Evolutionary conservation across 1,140 invertebrate genomes (phyloP).

Genomic region (Zophobas morio): DNA sequence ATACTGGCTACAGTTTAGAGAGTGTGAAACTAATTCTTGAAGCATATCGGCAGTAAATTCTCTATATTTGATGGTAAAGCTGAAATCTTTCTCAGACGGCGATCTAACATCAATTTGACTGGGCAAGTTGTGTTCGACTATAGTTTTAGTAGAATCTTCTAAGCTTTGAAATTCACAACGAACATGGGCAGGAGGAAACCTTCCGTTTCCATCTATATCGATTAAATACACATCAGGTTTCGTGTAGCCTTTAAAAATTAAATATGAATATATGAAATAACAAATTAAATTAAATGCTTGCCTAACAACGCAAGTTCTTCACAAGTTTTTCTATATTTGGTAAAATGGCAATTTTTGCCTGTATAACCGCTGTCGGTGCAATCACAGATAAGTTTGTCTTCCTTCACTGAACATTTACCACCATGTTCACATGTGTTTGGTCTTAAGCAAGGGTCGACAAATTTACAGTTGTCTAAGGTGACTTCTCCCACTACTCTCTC

Average conservation of each 20-base stretch:
- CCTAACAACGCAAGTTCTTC: slow-evolving; percentile 90
- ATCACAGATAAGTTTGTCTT: slow-evolving; percentile 89
- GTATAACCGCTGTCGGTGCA: slow-evolving; percentile 90
- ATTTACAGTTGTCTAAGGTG: slow-evolving; percentile 91
- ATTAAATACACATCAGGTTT: slow-evolving; percentile 91
- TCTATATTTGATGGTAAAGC: slow-evolving; percentile 87
- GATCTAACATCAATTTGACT: slow-evolving; percentile 90
- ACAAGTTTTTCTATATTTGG: slow-evolving; percentile 90
- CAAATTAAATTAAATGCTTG: slow-evolving; percentile 18
- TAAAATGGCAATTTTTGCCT: slow-evolving; percentile 95
- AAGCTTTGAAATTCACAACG: slow-evolving; percentile 91
- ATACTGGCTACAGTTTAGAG: slow-evolving; percentile 90
- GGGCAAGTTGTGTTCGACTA: slow-evolving; percentile 93
- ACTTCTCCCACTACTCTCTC: slow-evolving; percentile 88
- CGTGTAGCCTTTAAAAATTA: slow-evolving; percentile 74
- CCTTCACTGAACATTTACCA: slow-evolving; percentile 89
- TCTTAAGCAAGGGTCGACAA: slow-evolving; percentile 90
- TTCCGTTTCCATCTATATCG: slow-evolving; percentile 94
- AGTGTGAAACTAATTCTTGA: slow-evolving; percentile 89
- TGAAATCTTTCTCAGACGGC: slow-evolving; percentile 82
- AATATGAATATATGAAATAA: slow-evolving; percentile 9
- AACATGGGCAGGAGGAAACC: slow-evolving; percentile 90
- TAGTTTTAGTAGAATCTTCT: slow-evolving; percentile 89
- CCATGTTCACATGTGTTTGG: slow-evolving; percentile 94
- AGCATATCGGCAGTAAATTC: slow-evolving; percentile 93